A percentile compares a stretch with the other conserved stretches of the same genome.
Conservation (phyloP, 2,113 vertebrate species). For the Lamprologus sp. region DNA sequence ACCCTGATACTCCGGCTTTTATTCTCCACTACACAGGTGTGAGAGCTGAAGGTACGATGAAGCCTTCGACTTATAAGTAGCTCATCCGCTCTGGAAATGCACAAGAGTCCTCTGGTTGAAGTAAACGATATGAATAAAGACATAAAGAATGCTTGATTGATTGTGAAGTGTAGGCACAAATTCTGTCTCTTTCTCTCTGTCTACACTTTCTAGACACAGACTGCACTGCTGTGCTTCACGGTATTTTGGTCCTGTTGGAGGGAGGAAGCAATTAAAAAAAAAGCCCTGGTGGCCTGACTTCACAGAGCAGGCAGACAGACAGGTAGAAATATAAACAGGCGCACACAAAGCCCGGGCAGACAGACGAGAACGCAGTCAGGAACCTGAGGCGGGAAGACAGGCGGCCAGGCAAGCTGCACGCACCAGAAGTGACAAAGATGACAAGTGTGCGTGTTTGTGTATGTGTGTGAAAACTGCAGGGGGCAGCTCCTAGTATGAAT, state of each 20-base stretch:
- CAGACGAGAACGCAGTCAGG: constrained; percentile 21
- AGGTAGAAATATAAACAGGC: constrained; percentile 52
- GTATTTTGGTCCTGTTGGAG: constrained; percentile 33
- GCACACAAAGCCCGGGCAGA: constrained; percentile 24
- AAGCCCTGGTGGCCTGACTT: constrained; percentile 62
- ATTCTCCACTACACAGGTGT: constrained; percentile 50
- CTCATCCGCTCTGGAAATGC: background rate
- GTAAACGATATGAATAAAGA: background rate
- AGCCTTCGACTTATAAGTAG: background rate
- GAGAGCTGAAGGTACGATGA: background rate
- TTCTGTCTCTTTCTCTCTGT: background rate
- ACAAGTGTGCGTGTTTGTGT: constrained; percentile 44
- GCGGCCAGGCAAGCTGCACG: background rate
- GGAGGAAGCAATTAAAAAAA: constrained; percentile 64
- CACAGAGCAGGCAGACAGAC: constrained; percentile 46
- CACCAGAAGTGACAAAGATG: constrained; percentile 55
- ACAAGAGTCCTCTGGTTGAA: background rate
- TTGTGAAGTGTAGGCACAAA: background rate
- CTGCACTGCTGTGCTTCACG: constrained; percentile 15
- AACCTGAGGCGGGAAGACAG: constrained; percentile 10
- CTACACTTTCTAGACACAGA: constrained; percentile 1
- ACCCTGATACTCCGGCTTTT: constrained; percentile 36
- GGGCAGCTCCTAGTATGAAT: background rate
- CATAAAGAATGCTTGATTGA: background rate
- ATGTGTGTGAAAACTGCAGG: background rate